Conservation (phyloP, 2,113 vertebrate genomes). For the Rhinolophus sinicus region DNA sequence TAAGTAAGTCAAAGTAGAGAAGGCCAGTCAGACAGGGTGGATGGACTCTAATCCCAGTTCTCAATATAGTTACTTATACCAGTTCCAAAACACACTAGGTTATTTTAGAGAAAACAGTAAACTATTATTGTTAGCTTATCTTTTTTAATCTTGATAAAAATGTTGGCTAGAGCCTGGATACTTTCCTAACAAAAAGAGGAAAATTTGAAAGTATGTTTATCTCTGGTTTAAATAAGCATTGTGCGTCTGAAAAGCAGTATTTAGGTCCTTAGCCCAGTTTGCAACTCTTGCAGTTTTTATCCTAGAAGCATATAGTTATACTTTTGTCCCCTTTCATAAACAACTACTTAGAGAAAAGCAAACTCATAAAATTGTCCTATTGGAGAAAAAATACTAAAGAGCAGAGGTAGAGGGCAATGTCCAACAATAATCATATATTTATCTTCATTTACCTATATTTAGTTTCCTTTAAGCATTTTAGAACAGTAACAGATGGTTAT, state of each 20-base stretch:
- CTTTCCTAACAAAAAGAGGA: background rate
- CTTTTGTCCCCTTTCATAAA: slow-evolving; percentile 40
- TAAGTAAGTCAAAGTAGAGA: background rate
- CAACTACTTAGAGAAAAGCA: background rate
- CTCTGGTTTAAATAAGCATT: background rate
- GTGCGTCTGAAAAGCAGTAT: slow-evolving; percentile 21
- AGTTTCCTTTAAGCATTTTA: slow-evolving; percentile 58
- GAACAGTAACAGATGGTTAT: slow-evolving; percentile 26
- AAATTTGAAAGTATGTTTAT: background rate
- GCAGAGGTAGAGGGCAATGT: background rate
- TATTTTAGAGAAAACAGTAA: slow-evolving; percentile 38
- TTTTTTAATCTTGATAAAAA: slow-evolving; percentile 15
- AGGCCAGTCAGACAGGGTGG: background rate
- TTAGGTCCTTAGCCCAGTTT: slow-evolving; percentile 51
- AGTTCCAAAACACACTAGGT: background rate
- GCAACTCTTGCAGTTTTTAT: slow-evolving; percentile 9
- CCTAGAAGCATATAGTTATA: background rate
- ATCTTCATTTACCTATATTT: slow-evolving; percentile 25
- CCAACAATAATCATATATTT: background rate
- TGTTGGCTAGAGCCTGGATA: background rate
- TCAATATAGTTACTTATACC: background rate
- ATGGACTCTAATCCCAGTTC: background rate
- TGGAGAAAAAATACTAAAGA: slow-evolving; percentile 53
- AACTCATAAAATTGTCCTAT: slow-evolving; percentile 19
- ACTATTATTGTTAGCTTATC: background rate